A percentile compares a stretch with the other conserved stretches of the same genome.
phyloP scores from a whole-genome alignment of 2,888 invertebrate genomes.

The Nysson spinosus region DNA sequence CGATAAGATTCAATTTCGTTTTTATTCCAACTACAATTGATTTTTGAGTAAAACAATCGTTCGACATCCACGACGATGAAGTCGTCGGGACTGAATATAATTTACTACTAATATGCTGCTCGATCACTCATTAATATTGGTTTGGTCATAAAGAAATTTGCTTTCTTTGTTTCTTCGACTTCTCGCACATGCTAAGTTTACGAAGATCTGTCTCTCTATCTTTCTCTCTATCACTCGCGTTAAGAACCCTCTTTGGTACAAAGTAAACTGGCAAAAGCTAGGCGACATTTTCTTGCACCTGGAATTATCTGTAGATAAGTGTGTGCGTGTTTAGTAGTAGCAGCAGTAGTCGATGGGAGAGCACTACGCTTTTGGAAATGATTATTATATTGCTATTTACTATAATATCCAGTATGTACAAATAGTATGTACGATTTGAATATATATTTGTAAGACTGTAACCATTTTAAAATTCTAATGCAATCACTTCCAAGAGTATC shows the following conservation, averaged over 20 bases:
- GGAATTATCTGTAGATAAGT: slow-evolving; percentile 34
- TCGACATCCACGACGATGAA: neutral
- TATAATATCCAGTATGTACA: too few species aligned
- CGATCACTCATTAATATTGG: neutral
- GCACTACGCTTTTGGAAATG: neutral
- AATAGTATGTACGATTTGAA: too few species aligned
- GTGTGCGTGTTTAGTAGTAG: slow-evolving; percentile 15
- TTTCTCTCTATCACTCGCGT: neutral
- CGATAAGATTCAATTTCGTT: too few species aligned
- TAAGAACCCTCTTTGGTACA: neutral
- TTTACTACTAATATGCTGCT: neutral
- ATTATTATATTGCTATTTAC: slow-evolving; percentile 5
- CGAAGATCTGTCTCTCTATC: neutral
- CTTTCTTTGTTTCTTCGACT: neutral
- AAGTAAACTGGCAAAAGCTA: slow-evolving; percentile 17
- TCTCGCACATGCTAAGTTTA: slow-evolving; percentile 10
- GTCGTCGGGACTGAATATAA: neutral
- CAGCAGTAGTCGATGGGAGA: slow-evolving; percentile 16
- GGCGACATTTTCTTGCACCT: slow-evolving; percentile 37
- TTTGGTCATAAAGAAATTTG: neutral
- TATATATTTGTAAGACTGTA: too few species aligned
- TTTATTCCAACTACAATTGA: neutral
- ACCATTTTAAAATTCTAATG: too few species aligned
- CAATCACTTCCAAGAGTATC: too few species aligned
- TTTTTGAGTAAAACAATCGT: neutral